These are phyloP conservation scores for Limnothrissa miodon DNA, from an alignment of 2,113 vertebrate genomes.

Conservation along the genomic window DNA sequence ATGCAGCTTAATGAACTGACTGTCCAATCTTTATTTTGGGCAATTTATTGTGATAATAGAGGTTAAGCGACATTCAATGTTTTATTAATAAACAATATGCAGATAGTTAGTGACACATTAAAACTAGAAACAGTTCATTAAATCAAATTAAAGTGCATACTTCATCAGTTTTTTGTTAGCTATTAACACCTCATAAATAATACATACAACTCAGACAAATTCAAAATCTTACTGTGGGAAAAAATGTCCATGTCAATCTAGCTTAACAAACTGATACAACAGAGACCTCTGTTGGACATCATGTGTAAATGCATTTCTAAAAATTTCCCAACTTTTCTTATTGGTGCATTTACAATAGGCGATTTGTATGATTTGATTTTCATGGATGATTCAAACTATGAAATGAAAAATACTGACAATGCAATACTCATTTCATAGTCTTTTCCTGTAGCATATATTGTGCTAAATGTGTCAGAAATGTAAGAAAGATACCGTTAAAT, in stretches of 20 bases:
- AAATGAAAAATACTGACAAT: not conserved
- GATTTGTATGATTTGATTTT: not conserved
- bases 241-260: not conserved
- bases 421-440: too few species aligned
- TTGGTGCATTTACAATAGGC: not conserved
- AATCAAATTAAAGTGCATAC: conserved; percentile 49
- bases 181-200: conserved; percentile 51
- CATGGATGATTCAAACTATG: not conserved
- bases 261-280: conserved; percentile 32
- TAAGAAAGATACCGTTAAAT: too few species aligned
- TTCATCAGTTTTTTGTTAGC: conserved; percentile 47
- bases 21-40: conserved; percentile 41
- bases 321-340: not conserved
- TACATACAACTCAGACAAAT: conserved; percentile 34
- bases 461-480: too few species aligned
- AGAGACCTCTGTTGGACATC: conserved; percentile 45
- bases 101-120: conserved; percentile 46
- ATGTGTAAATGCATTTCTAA: not conserved
- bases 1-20: conserved; percentile 39
- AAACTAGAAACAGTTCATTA: conserved; percentile 48
- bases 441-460: too few species aligned
- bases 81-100: conserved; percentile 51
- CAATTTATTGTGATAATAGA: conserved; percentile 45
- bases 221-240: not conserved
- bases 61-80: conserved; percentile 45